Conservation (phyloP, 2,888 invertebrate genomes). For the Encarsia formosa region DNA sequence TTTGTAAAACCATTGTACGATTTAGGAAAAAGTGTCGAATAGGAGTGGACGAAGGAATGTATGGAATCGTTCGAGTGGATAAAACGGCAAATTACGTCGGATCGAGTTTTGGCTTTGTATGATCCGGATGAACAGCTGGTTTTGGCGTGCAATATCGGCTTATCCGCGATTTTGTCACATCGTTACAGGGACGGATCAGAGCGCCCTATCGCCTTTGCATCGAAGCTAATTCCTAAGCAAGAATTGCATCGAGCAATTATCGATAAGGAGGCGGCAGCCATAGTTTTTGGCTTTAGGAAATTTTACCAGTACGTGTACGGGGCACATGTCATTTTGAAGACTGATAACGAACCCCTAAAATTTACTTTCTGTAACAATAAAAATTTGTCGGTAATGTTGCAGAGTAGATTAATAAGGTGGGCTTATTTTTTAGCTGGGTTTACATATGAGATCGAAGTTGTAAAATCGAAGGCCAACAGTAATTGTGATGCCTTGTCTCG, state of each 20-base stretch:
- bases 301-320: slow-evolving; percentile 18
- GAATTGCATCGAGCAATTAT: slow-evolving; percentile 18
- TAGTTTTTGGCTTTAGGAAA: slow-evolving; percentile 25
- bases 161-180: slow-evolving; percentile 18
- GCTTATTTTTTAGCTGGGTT: slow-evolving; percentile 21
- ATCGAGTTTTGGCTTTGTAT: not conserved
- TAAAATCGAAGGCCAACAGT: slow-evolving; percentile 19
- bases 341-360: slow-evolving; percentile 22
- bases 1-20: slow-evolving; percentile 36
- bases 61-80: slow-evolving; percentile 2
- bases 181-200: slow-evolving; percentile 13
- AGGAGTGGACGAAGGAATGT: slow-evolving; percentile 14
- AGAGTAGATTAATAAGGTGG: slow-evolving; percentile 17
- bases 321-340: slow-evolving; percentile 16
- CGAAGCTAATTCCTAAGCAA: slow-evolving; percentile 11
- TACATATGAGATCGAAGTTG: slow-evolving; percentile 18
- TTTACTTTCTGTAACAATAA: slow-evolving; percentile 21
- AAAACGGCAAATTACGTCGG: slow-evolving; percentile 7
- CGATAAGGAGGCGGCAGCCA: slow-evolving; percentile 25
- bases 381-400: slow-evolving; percentile 17
- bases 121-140: slow-evolving; percentile 7
- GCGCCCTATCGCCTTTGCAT: slow-evolving; percentile 19
- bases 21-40: slow-evolving; percentile 31
- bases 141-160: slow-evolving; percentile 10
- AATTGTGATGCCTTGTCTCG: slow-evolving; percentile 23